Conservation (phyloP, 2,888 invertebrate genomes). For the Microdon myrmicae region DNA sequence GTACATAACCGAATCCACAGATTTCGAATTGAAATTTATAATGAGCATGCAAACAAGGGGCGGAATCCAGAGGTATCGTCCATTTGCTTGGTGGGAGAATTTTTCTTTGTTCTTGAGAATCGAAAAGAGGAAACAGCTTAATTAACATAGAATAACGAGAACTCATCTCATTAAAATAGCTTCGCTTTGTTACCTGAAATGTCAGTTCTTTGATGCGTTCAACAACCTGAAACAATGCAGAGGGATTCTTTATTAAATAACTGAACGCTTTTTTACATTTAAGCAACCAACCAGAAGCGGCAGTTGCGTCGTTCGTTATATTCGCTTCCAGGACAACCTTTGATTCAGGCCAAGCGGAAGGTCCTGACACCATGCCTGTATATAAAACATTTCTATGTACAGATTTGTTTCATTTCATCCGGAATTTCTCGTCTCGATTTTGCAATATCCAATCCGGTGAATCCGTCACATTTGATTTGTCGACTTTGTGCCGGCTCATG, state of each 20-base stretch:
- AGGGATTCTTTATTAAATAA: not conserved
- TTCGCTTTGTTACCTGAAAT: constrained; percentile 7
- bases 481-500: too few relatives aligned
- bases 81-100: too few relatives aligned
- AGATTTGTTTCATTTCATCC: constrained; percentile 29
- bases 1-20: too few relatives aligned
- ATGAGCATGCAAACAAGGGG: too few relatives aligned
- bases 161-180: constrained; percentile 28
- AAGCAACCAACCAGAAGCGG: constrained; percentile 39
- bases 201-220: constrained; percentile 13
- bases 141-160: constrained; percentile 2
- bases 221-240: constrained; percentile 10
- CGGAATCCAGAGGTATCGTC: too few relatives aligned
- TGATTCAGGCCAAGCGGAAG: constrained; percentile 19
- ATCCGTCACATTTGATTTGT: constrained; percentile 45
- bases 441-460: constrained; percentile 37
- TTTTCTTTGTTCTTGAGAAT: too few relatives aligned
- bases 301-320: constrained; percentile 15
- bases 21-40: too few relatives aligned
- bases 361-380: constrained; percentile 1
- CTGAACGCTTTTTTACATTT: constrained; percentile 5
- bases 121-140: not conserved
- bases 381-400: constrained; percentile 2
- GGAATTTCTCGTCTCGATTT: constrained; percentile 12
- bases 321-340: constrained; percentile 41